Evolutionary conservation across 1,140 invertebrate species (phyloP).

Genomic region (Anastatus disparis): DNA sequence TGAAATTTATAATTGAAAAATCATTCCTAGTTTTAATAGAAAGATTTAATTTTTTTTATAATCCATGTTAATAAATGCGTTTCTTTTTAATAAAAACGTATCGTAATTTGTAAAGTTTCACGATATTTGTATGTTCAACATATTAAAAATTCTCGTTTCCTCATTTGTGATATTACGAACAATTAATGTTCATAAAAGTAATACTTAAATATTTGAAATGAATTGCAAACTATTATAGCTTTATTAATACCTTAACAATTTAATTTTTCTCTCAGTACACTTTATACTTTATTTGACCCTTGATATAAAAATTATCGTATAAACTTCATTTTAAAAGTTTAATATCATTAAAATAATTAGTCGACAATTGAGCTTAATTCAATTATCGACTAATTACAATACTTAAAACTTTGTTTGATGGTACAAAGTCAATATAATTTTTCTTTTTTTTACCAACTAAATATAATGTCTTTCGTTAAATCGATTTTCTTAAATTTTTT

Average conservation of each 20-base stretch:
- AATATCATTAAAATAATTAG: background rate
- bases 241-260: no score
- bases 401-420: background rate
- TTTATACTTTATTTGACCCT: background rate
- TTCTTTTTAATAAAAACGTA: no score
- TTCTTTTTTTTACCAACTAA: slow-evolving; percentile 4
- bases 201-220: no score
- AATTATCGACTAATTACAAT: slow-evolving; percentile 6
- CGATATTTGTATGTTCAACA: background rate
- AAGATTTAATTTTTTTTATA: slow-evolving; percentile 3
- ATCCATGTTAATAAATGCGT: no score
- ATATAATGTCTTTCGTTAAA: background rate
- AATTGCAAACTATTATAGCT: no score
- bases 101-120: no score
- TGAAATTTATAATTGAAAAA: background rate
- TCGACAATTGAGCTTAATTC: background rate
- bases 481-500: slow-evolving; percentile 13
- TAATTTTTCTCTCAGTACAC: slow-evolving; percentile 5
- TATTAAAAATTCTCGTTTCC: background rate
- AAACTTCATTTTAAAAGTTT: background rate
- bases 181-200: no score
- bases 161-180: no score
- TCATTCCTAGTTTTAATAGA: background rate
- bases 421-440: background rate
- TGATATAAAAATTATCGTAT: slow-evolving; percentile 18